phyloP scores from a whole-genome alignment of 2,888 invertebrate genomes.

The Dynastes hyllus region DNA sequence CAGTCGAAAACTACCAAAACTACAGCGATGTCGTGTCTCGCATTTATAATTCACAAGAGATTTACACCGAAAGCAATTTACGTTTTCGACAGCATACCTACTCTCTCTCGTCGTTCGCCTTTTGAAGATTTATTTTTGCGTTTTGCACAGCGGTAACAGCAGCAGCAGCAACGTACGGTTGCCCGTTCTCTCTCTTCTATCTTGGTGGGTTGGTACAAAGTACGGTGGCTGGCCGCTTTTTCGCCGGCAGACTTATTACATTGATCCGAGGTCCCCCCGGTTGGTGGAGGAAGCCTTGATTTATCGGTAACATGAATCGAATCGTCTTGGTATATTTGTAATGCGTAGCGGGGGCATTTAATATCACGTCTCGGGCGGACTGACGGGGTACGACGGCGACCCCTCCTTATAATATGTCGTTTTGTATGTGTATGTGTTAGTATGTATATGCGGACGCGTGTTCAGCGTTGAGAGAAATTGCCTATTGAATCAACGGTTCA shows the following conservation, averaged over 20 bases:
- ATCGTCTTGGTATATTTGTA: conserved; percentile 60
- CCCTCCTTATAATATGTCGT: conserved; percentile 56
- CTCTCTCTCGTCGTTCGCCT: conserved; percentile 2
- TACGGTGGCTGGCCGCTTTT: conserved; percentile 21
- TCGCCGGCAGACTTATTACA: conserved; percentile 47
- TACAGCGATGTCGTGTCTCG: conserved; percentile 18
- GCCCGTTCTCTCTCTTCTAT: not conserved
- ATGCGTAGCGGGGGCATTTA: conserved; percentile 61
- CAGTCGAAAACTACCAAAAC: conserved; percentile 18
- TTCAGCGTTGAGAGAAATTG: conserved; percentile 67
- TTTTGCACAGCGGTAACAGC: not conserved
- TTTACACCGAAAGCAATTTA: conserved; percentile 36
- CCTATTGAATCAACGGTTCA: conserved; percentile 68
- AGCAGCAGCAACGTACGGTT: not conserved
- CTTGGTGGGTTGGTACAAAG: not conserved
- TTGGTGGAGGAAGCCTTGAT: conserved; percentile 47
- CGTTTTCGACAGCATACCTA: conserved; percentile 20
- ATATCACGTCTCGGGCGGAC: conserved; percentile 55
- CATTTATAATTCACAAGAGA: conserved; percentile 42
- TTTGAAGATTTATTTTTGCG: conserved; percentile 36
- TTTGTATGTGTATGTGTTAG: not conserved
- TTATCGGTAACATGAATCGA: conserved; percentile 51
- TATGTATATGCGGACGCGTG: conserved; percentile 58
- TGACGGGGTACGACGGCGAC: conserved; percentile 53
- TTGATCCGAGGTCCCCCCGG: conserved; percentile 30